Conservation (phyloP, 2,797 vertebrate species). For the Xiphorhynchus erythropygius region DNA sequence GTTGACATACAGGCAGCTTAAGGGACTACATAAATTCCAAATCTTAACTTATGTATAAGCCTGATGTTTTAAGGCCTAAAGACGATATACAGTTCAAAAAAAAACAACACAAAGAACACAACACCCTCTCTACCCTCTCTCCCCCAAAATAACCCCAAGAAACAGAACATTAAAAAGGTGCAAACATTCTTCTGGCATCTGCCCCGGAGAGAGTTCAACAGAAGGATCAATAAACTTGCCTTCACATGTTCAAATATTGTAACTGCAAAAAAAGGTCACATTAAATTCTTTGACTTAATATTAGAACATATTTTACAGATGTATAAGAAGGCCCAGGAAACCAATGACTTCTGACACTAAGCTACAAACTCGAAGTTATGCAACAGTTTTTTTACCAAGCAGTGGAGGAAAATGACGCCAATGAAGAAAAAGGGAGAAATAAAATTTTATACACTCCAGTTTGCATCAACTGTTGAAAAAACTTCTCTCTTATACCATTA, state of each 20-base stretch:
- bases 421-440: not conserved
- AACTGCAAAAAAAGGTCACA: not conserved
- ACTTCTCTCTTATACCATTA: not conserved
- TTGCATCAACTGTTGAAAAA: not conserved
- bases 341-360: not conserved
- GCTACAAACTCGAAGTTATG: not conserved
- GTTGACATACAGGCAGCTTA: not conserved
- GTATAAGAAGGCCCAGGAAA: not conserved
- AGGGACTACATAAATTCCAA: not conserved
- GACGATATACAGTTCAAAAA: not conserved
- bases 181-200: not conserved
- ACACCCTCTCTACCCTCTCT: not conserved
- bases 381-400: not conserved
- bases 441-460: not conserved
- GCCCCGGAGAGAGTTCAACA: not conserved
- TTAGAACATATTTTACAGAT: not conserved
- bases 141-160: not conserved
- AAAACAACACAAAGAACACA: not conserved
- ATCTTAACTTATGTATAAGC: not conserved
- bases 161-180: not conserved
- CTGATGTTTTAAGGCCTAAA: not conserved
- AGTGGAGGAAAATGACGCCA: not conserved
- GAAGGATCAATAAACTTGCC: not conserved
- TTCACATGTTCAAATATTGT: not conserved
- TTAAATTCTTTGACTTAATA: not conserved